Conservation (phyloP, 92 coral and sea anemone genomes). For the Porites evermanni region DNA sequence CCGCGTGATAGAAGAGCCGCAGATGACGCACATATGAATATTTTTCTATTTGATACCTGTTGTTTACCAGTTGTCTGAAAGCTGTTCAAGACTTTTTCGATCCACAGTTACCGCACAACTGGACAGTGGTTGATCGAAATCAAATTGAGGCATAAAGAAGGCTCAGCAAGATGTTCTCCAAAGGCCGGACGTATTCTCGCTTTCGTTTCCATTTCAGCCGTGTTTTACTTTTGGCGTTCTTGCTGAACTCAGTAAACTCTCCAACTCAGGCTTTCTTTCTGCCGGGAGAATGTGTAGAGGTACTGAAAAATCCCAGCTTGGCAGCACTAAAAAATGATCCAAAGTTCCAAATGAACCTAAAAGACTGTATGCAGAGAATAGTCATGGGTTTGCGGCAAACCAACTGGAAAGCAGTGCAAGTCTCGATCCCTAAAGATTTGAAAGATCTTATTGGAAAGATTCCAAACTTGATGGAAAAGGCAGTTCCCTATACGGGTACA, state of each 20-base stretch:
- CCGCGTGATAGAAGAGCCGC: too few species aligned
- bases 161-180: background rate
- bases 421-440: background rate
- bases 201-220: background rate
- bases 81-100: background rate
- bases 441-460: background rate
- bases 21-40: too few species aligned
- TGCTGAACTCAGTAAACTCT: background rate
- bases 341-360: background rate
- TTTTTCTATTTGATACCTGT: too few species aligned
- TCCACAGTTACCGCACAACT: background rate
- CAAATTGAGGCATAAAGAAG: background rate
- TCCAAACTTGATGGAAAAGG: background rate
- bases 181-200: slow-evolving; percentile 1
- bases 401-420: background rate
- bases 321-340: background rate
- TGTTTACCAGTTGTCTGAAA: too few species aligned
- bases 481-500: background rate
- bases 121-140: background rate
- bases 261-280: background rate
- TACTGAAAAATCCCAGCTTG: background rate
- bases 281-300: background rate
- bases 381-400: background rate
- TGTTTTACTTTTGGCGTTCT: background rate
- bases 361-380: background rate